Conservation (phyloP, 2,888 invertebrate species). For the Agrotis puta region DNA sequence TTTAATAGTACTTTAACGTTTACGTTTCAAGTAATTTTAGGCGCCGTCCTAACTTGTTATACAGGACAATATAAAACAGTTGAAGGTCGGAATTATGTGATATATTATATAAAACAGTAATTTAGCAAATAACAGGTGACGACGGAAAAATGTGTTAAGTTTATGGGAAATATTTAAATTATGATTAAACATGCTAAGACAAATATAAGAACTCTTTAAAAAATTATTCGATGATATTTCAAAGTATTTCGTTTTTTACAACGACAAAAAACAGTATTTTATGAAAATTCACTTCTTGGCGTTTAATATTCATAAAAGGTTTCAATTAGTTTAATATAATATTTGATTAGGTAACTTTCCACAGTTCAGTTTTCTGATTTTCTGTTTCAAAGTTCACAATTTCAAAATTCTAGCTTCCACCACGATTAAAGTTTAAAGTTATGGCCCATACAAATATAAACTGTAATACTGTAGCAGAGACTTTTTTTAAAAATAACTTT, state of each 20-base stretch:
- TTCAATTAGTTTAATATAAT: too few relatives aligned
- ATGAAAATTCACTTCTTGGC: too few relatives aligned
- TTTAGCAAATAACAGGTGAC: not conserved
- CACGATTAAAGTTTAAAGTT: not conserved
- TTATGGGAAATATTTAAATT: too few relatives aligned
- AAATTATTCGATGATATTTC: too few relatives aligned
- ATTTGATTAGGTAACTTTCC: not conserved
- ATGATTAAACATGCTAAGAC: too few relatives aligned
- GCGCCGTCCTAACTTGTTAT: not conserved
- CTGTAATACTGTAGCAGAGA: not conserved
- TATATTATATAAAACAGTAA: too few relatives aligned
- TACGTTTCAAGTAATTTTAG: not conserved
- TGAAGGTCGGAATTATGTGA: conserved; percentile 1
- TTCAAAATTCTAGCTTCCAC: not conserved
- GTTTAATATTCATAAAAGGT: too few relatives aligned
- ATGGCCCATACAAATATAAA: not conserved
- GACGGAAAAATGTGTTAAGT: not conserved
- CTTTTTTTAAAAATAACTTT: not conserved
- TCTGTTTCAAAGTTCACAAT: not conserved
- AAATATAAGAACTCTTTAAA: too few relatives aligned
- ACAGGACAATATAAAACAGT: conserved; percentile 2
- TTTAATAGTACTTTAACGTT: not conserved
- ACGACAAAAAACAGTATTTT: too few relatives aligned
- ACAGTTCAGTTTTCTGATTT: not conserved
- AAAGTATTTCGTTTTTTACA: too few relatives aligned